A percentile compares a stretch with the other conserved stretches of the same genome.
These are phyloP conservation scores for Solenopsis fugax DNA, from an alignment of 1,140 invertebrate species.

Conservation along the genomic window DNA sequence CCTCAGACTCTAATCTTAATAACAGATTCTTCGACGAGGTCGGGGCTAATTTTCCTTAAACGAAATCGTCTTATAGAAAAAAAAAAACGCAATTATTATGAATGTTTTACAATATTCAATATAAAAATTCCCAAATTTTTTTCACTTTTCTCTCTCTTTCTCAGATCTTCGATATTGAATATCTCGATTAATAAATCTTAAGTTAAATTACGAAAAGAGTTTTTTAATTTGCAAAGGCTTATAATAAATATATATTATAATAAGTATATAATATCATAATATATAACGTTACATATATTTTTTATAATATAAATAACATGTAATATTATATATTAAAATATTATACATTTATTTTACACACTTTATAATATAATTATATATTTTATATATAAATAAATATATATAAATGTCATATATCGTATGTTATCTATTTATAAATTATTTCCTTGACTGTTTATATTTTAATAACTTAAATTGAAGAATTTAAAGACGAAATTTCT, in stretches of 20 bases:
- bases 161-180: not conserved
- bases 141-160: not conserved
- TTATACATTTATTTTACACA: too few relatives aligned
- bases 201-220: not conserved
- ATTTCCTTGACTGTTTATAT: not conserved
- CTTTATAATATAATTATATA: too few relatives aligned
- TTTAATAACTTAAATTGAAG: not conserved
- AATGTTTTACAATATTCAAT: not conserved
- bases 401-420: too few relatives aligned
- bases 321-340: too few relatives aligned
- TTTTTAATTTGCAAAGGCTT: not conserved
- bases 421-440: too few relatives aligned
- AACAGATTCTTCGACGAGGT: slow-evolving; percentile 18
- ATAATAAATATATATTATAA: not conserved
- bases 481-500: not conserved
- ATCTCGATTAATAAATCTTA: not conserved
- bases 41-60: not conserved
- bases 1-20: slow-evolving; percentile 21
- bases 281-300: too few relatives aligned
- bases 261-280: too few relatives aligned
- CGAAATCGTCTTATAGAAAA: not conserved
- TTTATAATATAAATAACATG: too few relatives aligned
- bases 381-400: too few relatives aligned
- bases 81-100: not conserved
- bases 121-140: not conserved